These are phyloP conservation scores for Galbula dea DNA, from an alignment of 2,113 vertebrate genomes.

Conservation along the genomic window DNA sequence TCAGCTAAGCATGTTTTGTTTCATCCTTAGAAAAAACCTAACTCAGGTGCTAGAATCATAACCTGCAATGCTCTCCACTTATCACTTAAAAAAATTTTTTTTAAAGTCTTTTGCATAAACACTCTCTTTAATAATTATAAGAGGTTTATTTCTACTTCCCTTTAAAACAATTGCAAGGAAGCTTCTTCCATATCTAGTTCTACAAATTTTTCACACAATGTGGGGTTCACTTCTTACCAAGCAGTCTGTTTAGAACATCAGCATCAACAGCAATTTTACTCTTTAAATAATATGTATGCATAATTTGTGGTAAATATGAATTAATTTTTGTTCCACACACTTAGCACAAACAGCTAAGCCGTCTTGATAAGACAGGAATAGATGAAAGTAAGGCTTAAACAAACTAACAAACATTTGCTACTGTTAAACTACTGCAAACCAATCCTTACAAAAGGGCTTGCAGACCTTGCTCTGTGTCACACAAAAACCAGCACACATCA, in stretches of 20 bases:
- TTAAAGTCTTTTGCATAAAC: background rate
- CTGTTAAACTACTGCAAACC: background rate
- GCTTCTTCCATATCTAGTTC: background rate
- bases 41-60: background rate
- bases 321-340: background rate
- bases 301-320: background rate
- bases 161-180: background rate
- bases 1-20: background rate
- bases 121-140: background rate
- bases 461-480: rapidly evolving
- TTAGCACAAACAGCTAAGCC: background rate
- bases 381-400: background rate
- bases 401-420: background rate
- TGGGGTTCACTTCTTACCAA: background rate
- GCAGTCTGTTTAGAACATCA: background rate
- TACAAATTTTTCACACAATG: background rate
- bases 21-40: background rate
- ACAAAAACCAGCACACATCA: rapidly evolving
- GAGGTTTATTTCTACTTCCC: background rate
- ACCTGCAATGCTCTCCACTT: background rate
- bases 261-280: background rate
- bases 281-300: background rate
- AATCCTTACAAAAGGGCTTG: background rate
- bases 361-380: background rate
- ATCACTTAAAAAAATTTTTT: background rate